phyloP scores from a whole-genome alignment of 1,140 invertebrate species.

The Hyposmocoma kahamanoa region DNA sequence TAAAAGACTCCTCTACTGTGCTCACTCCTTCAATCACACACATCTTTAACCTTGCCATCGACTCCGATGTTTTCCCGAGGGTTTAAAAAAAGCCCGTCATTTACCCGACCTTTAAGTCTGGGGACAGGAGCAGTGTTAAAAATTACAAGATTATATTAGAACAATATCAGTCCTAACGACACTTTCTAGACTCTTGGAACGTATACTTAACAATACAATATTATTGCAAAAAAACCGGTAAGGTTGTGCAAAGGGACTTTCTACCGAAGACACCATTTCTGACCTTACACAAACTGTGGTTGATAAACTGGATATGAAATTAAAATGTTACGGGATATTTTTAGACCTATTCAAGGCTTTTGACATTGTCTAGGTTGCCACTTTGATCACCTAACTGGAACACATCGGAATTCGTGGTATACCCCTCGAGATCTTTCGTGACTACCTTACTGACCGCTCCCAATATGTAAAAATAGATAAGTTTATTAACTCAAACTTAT shows the following conservation, averaged over 20 bases:
- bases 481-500: too few relatives aligned
- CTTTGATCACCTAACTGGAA: too few relatives aligned
- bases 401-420: too few relatives aligned
- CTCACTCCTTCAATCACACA: constrained; percentile 2
- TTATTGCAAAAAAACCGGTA: neutral
- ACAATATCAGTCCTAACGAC: constrained; percentile 1
- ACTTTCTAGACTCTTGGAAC: neutral
- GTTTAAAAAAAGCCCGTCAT: constrained; percentile 10
- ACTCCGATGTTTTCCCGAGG: constrained; percentile 4
- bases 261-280: neutral
- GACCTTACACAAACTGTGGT: neutral
- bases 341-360: too few relatives aligned
- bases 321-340: too few relatives aligned
- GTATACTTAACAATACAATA: neutral
- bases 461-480: too few relatives aligned
- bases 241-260: neutral
- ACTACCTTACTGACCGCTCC: too few relatives aligned
- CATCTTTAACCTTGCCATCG: constrained; percentile 6
- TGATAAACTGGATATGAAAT: neutral
- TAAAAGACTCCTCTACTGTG: neutral
- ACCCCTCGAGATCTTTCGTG: too few relatives aligned
- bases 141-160: too few relatives aligned
- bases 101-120: constrained; percentile 7
- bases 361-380: too few relatives aligned
- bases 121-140: constrained; percentile 5